phyloP scores from a whole-genome alignment of 1,140 invertebrate genomes.

The Drosophila orosa region DNA sequence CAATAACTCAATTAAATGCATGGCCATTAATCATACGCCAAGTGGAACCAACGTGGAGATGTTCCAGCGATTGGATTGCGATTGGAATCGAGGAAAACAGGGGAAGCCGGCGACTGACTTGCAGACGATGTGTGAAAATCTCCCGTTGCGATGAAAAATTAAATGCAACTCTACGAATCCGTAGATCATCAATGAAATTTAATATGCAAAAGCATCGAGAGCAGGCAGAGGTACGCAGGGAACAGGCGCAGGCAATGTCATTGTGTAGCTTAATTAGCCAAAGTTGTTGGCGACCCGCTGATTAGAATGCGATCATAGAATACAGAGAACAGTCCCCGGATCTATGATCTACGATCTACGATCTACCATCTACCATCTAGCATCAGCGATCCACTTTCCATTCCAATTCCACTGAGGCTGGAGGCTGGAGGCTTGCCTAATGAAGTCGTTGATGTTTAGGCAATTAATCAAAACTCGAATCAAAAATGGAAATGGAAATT shows the following conservation, averaged over 20 bases:
- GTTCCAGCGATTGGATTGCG: conserved; percentile 21
- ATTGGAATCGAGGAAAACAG: conserved; percentile 21
- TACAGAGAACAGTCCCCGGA: conserved; percentile 3
- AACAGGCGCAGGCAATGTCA: conserved; percentile 65
- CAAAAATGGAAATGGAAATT: conserved; percentile 72
- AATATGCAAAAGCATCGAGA: conserved; percentile 61
- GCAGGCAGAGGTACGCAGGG: conserved; percentile 8
- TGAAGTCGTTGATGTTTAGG: conserved; percentile 68
- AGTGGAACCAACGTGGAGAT: conserved; percentile 41
- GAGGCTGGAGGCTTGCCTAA: conserved; percentile 45
- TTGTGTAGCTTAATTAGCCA: conserved; percentile 81
- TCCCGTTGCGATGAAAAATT: conserved; percentile 81
- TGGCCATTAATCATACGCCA: conserved; percentile 75
- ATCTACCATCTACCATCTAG: conserved; percentile 2
- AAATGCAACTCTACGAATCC: conserved; percentile 77
- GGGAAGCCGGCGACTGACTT: not conserved
- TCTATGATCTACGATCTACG: conserved; percentile 8
- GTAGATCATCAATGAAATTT: conserved; percentile 83
- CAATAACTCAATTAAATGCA: conserved; percentile 79
- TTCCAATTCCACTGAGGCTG: conserved; percentile 1
- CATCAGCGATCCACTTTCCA: conserved; percentile 31
- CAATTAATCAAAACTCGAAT: conserved; percentile 78
- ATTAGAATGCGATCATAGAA: conserved; percentile 68
- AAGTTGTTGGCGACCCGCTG: conserved; percentile 64
- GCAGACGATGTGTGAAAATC: conserved; percentile 78